Conservation (phyloP, 92 coral and sea anemone species). For the Desmophyllum pertusum region DNA sequence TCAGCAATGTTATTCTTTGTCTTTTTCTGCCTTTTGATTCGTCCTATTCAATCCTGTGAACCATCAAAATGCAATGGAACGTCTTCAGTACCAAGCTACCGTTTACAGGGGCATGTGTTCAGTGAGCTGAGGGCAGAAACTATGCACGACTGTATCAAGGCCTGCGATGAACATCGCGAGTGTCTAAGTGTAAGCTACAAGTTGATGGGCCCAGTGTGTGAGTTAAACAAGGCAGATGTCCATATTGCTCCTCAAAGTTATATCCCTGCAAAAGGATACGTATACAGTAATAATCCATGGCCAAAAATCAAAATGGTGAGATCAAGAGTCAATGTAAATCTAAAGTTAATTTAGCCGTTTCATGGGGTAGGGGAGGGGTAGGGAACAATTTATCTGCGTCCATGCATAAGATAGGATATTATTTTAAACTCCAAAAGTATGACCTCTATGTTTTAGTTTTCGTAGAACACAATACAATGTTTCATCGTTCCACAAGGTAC, state of each 20-base stretch:
- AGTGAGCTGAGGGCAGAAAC: neutral
- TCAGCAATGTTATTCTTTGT: neutral
- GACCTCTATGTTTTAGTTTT: too few relatives aligned
- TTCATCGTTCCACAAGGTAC: too few relatives aligned
- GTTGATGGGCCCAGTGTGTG: neutral
- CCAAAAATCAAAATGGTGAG: slow-evolving; percentile 10
- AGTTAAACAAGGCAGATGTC: slow-evolving; percentile 17
- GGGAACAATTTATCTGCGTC: too few relatives aligned
- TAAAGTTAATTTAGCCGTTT: neutral
- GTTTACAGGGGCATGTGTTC: neutral
- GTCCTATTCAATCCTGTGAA: neutral
- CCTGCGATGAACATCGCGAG: neutral
- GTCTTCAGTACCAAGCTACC: neutral
- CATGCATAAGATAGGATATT: too few relatives aligned
- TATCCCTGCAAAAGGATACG: slow-evolving; percentile 8
- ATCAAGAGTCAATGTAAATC: neutral
- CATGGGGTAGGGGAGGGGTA: too few relatives aligned
- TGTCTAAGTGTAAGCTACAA: slow-evolving; percentile 9
- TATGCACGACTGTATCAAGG: neutral
- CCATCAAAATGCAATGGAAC: neutral
- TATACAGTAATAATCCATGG: slow-evolving; percentile 9
- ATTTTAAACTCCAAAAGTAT: too few relatives aligned
- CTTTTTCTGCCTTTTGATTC: neutral
- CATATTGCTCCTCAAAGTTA: neutral
- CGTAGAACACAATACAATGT: too few relatives aligned